phyloP scores from a whole-genome alignment of 2,113 vertebrate genomes.

The Pandion haliaetus region DNA sequence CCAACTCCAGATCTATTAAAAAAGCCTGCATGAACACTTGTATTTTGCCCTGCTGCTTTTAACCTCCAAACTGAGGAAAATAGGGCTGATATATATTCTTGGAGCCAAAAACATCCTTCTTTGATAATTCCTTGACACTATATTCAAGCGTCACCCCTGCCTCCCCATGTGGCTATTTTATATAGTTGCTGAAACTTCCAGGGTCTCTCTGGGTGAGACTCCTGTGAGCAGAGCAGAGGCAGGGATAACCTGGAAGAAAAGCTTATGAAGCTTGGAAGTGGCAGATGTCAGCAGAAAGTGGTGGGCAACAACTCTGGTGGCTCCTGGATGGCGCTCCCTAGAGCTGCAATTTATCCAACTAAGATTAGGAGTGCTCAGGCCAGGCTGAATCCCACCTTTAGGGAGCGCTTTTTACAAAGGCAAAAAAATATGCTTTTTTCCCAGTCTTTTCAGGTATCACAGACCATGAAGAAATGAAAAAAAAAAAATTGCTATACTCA shows the following conservation, averaged over 20 bases:
- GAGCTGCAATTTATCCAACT: background rate
- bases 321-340: background rate
- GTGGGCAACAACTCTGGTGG: background rate
- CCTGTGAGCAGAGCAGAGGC: background rate
- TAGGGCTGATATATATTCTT: background rate
- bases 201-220: background rate
- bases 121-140: background rate
- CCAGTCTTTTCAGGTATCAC: background rate
- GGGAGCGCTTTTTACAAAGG: background rate
- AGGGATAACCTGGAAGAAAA: background rate
- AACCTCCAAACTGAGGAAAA: background rate
- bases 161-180: background rate
- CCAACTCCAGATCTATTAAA: background rate
- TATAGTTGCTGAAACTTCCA: background rate
- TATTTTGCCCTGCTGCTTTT: background rate
- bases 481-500: background rate
- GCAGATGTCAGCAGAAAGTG: background rate
- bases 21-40: background rate
- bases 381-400: background rate
- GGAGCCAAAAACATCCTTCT: background rate
- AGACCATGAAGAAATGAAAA: background rate
- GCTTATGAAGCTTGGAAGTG: background rate
- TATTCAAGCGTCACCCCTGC: background rate
- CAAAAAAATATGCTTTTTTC: accelerated
- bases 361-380: background rate